Base-by-base conservation (phyloP, 1,140 invertebrate genomes). In the Formica exsecta region DNA sequence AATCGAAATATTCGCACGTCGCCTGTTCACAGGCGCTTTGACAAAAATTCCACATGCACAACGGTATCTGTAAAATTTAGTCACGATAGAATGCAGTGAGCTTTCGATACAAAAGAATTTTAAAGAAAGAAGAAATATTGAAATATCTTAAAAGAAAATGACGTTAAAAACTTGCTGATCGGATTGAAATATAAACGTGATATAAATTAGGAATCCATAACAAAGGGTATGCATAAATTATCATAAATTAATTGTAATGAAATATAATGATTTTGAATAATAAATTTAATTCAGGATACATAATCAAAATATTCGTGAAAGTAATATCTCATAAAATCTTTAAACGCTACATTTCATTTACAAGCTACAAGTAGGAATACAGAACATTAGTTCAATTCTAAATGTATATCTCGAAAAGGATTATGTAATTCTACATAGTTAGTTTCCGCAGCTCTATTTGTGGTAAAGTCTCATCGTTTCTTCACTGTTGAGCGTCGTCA, bases 1-100 rank as follows among this genome's bases (percentile, higher is more conserved):
- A 81, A 71, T 80, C 32, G 76, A 81, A 81, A 81, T 73, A 59
- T 59, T 81, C 65, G 66, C 65, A 41, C 66, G 68, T 73, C 66
- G 25, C 22, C 36, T 61, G 59, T 59, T 81, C 79, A 61, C 66
- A 71, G 77, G n/a, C 25, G 54, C 79, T 81, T 85, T 79, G 59
- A 68, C 62, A 84, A 87, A 90, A 90, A 76, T 79, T 89, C 73
- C 86, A 79, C 41, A 41, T 41, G 83, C 48, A 41, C 48, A 48
- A 61, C 65, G 81, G 70, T 79, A 73, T 85, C 81, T 66, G 76
- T 83, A 61, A 81, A 81, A 73, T 81, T 71, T 81, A 81, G 51
- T 71, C 54, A 25, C 25, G 11, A 59, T 5, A 51, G 36, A 81
- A 73, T 81, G 32, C 79, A 81, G 41, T 16, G 8, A 81, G 51